Evolutionary conservation across 30 jellyfish, hydroid and myxozoan genomes (phyloP).

Genomic region (Catostylus mosaicus): DNA sequence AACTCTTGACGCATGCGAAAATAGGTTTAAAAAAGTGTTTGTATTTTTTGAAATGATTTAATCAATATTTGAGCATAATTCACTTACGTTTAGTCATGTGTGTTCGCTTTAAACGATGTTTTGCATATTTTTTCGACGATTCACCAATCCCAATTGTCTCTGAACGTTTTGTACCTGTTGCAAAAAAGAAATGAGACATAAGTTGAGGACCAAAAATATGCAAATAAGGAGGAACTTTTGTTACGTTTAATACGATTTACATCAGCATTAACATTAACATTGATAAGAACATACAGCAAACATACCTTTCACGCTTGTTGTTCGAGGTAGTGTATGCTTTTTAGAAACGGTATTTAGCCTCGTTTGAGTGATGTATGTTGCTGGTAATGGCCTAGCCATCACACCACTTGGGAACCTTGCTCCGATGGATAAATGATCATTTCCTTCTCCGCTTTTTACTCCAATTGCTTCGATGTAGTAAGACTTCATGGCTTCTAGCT

Average conservation of each 20-base stretch:
- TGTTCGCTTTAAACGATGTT: constrained; percentile 26
- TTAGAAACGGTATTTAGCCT: constrained; percentile 47
- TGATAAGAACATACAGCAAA: no score
- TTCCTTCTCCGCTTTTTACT: constrained; percentile 85
- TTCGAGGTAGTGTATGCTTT: constrained; percentile 32
- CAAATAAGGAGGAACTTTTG: no score
- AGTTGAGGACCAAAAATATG: no score
- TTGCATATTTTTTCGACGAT: constrained; percentile 4
- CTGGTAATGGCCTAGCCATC: constrained; percentile 82
- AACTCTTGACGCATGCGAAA: no score
- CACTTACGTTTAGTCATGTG: constrained; percentile 43
- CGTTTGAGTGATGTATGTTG: constrained; percentile 59
- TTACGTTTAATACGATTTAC: no score
- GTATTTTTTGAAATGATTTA: no score
- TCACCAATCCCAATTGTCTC: constrained; percentile 3
- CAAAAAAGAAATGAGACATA: not conserved
- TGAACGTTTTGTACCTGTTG: constrained; percentile 44
- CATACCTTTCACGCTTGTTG: not conserved
- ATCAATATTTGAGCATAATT: not conserved
- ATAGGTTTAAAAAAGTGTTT: no score
- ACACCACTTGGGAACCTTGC: constrained; percentile 93
- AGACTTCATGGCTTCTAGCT: constrained; percentile 65
- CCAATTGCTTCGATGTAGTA: constrained; percentile 93
- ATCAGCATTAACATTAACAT: no score
- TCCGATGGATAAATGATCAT: constrained; percentile 93